phyloP scores from a whole-genome alignment of 2,113 vertebrate genomes.

The Myanophis thanlyinensis region DNA sequence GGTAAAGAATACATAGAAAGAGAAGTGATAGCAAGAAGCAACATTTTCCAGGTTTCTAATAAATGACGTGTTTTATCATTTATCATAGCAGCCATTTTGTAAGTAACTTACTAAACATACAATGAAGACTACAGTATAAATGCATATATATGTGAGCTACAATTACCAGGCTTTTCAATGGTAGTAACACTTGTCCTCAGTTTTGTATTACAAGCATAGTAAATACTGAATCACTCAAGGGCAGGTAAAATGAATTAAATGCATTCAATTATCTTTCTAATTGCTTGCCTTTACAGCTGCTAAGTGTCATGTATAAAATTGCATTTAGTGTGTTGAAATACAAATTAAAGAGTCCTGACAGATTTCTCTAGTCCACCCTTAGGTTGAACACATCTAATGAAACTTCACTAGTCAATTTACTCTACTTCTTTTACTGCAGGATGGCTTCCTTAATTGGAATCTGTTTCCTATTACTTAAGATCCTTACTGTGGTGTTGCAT shows the following conservation, averaged over 20 bases:
- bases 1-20: neutral
- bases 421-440: neutral
- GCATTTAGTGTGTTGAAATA: neutral
- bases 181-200: neutral
- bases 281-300: neutral
- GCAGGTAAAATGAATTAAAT: neutral
- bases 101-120: neutral
- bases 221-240: neutral
- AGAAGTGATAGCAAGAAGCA: neutral
- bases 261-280: neutral
- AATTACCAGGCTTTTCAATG: neutral
- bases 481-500: neutral
- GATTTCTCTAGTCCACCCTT: neutral
- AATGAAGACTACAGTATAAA: neutral
- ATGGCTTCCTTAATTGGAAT: neutral
- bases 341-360: neutral
- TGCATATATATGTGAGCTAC: neutral
- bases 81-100: neutral
- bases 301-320: neutral
- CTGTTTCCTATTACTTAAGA: neutral
- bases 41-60: neutral
- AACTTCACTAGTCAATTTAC: neutral
- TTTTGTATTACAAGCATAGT: neutral
- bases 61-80: neutral
- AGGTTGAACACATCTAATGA: neutral